Base-by-base conservation (phyloP, 2,113 vertebrate genomes). In the Procapra przewalskii region DNA sequence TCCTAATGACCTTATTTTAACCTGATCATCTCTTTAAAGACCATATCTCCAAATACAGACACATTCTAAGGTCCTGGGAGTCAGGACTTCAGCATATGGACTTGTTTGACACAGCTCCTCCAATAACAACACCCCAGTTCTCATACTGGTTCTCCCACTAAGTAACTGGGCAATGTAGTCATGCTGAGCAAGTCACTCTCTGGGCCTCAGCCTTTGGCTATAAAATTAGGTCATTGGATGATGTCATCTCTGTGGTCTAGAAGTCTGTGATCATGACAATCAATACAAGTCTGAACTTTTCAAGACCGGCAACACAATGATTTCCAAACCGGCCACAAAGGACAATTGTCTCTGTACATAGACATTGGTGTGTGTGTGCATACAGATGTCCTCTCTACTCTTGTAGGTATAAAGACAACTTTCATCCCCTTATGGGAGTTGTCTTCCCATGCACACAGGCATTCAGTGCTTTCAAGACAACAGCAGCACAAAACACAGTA, bases 281-380 rank as follows among this genome's bases (percentile, higher is more conserved):
- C 60, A 79, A 81, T 27, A 23, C 50, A 45, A 87, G 64, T 43
- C 52, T 85, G 52, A 52, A 36, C 85, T 96, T 94, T 62, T 27
- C 77, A 96, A 97, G 62, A 89, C 17, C n/a, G 36, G 43, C 48
- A 96, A 33, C 75, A 81, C 45, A 25, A 57, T 23, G 80, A 90
- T 91, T 92, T 94, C 96, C 89, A 94, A 91, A 87, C 54, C 36
- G 87, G 55, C 16, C 87, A 84, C 86, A 97, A 96, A 91, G 29
- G 64, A 84, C 60, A 71, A 64, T 80, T 87, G 79, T 91, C 87
- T 62, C 25, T 31, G 15, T 11, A 40, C 3, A 1, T 48, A 52
- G 62, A 90, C 79, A 31, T 16, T 6, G 21, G 62, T 50, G 17
- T 48, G 82, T 75, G 3, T n/a, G 8, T 25, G 7, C 57, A 84